These are phyloP conservation scores for Eupithecia inturbata DNA, from an alignment of 2,888 invertebrate species.

Conservation along the genomic window DNA sequence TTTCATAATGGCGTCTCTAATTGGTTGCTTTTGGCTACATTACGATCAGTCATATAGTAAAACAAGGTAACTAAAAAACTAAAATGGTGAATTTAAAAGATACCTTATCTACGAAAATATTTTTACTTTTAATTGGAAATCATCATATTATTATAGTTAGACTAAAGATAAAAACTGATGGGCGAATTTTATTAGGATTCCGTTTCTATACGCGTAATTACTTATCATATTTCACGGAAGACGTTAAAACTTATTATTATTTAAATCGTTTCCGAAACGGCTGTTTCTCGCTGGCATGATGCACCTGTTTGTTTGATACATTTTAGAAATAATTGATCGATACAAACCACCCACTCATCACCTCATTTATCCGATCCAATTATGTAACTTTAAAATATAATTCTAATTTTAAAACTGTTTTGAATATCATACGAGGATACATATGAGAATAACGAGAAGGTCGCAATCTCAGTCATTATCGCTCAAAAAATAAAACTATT, in stretches of 20 bases:
- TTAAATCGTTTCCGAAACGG: constrained; percentile 56
- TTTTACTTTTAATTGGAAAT: neutral
- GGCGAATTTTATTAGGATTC: neutral
- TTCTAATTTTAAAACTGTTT: neutral
- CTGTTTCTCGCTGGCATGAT: constrained; percentile 20
- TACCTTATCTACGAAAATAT: neutral
- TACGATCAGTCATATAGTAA: neutral
- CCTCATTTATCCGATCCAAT: neutral
- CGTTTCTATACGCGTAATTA: neutral
- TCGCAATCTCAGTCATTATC: neutral
- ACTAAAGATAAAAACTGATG: neutral
- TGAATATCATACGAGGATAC: neutral
- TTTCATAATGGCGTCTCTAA: neutral
- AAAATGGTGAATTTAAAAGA: neutral
- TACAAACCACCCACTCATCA: neutral
- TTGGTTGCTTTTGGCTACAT: neutral
- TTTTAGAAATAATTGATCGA: neutral
- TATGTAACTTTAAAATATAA: neutral
- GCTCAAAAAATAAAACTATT: neutral
- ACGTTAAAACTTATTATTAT: constrained; percentile 58
- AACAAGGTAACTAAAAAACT: neutral
- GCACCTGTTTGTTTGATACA: neutral
- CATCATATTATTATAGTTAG: neutral
- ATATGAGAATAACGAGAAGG: neutral
- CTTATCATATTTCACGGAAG: constrained; percentile 4